These are phyloP conservation scores for Lithosia quadra DNA, from an alignment of 2,888 invertebrate species.

Conservation along the genomic window DNA sequence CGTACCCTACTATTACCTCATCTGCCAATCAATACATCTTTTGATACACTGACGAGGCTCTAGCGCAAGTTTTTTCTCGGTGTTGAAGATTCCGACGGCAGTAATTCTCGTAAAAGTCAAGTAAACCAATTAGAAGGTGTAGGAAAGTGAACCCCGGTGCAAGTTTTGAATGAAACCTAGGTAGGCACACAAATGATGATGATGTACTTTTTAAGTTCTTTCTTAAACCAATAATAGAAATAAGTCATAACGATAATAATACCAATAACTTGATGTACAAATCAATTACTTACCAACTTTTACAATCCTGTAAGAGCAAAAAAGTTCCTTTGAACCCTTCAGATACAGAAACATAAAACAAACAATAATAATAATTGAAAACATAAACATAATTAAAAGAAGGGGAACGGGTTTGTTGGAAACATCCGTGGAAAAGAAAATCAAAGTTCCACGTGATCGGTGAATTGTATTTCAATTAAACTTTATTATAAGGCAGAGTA, in stretches of 20 bases:
- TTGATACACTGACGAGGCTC: too few species aligned
- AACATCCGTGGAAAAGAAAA: constrained; percentile 29
- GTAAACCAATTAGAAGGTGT: too few species aligned
- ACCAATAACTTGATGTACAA: background rate
- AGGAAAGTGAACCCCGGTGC: too few species aligned
- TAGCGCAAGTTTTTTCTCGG: too few species aligned
- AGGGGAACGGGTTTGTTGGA: constrained; percentile 1
- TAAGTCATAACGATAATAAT: background rate
- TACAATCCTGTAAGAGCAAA: background rate
- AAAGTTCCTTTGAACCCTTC: background rate
- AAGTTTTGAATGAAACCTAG: too few species aligned
- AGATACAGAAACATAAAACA: constrained; percentile 2
- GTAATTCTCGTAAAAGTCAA: too few species aligned
- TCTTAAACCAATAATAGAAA: background rate
- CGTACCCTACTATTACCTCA: too few species aligned
- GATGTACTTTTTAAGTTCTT: background rate
- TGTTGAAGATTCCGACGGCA: too few species aligned
- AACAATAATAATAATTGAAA: constrained; percentile 42
- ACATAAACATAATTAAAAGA: constrained; percentile 31
- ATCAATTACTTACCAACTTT: background rate
- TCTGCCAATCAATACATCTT: too few species aligned
- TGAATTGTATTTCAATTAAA: constrained; percentile 55
- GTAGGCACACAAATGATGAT: background rate
- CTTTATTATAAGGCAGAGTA: constrained; percentile 46
- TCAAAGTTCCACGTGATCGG: constrained; percentile 38